Evolutionary conservation across 2,888 invertebrate species (phyloP).

Genomic region (Lasioglossum villosulum): DNA sequence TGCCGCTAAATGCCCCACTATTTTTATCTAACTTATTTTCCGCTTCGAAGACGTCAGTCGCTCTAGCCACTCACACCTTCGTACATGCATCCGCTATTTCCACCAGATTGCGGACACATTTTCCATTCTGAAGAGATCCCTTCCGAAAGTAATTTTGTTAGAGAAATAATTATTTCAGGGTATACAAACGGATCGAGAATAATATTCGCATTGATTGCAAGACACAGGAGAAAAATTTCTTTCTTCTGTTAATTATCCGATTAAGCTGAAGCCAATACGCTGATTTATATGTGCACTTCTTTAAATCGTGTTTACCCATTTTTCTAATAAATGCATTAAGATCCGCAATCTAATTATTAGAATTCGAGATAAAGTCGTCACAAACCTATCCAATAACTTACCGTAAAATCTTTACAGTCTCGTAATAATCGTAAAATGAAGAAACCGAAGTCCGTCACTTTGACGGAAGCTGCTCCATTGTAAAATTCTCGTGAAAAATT

Average conservation of each 20-base stretch:
- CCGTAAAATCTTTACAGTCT: too few species aligned
- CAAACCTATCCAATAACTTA: background rate
- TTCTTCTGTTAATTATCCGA: too few species aligned
- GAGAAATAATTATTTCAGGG: background rate
- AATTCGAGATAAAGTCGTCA: too few species aligned
- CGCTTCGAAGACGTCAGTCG: background rate
- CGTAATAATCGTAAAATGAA: background rate
- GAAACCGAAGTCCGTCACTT: too few species aligned
- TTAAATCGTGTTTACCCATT: too few species aligned
- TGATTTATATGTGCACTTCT: too few species aligned
- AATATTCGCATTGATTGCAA: too few species aligned
- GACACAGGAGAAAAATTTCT: too few species aligned
- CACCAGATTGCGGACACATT: background rate
- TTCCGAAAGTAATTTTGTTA: background rate
- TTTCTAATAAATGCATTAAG: too few species aligned
- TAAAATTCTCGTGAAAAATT: background rate
- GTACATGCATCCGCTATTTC: background rate
- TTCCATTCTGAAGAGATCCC: background rate
- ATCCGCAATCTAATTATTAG: too few species aligned
- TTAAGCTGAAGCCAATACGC: too few species aligned
- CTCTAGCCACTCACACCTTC: background rate
- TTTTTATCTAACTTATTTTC: background rate
- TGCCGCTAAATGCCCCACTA: background rate
- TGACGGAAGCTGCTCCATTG: background rate
- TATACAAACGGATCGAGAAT: background rate